Conservation (phyloP, 1,140 invertebrate species). For the Steinernema feltiae region DNA sequence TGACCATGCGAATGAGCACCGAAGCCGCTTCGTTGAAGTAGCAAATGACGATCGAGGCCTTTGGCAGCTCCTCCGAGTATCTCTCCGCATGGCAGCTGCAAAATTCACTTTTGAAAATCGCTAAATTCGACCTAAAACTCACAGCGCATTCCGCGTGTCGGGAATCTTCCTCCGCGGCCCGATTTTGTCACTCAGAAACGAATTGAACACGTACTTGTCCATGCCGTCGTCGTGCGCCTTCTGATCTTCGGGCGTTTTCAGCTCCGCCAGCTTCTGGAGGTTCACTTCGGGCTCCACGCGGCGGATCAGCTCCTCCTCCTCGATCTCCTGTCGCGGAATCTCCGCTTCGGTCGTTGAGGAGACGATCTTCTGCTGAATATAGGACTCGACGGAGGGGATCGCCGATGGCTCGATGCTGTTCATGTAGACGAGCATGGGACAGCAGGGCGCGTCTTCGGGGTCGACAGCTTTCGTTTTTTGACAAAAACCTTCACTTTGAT, state of each 20-base stretch:
- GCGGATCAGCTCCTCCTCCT: not conserved
- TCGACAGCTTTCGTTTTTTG: too few relatives aligned
- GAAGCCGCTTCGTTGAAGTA: conserved; percentile 91
- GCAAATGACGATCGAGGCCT: conserved; percentile 80
- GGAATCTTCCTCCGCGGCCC: conserved; percentile 72
- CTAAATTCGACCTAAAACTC: conserved; percentile 33
- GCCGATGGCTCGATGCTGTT: not conserved
- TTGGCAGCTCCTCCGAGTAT: conserved; percentile 67
- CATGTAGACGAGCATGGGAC: conserved; percentile 12
- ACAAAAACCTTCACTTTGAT: too few relatives aligned
- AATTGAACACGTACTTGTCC: conserved; percentile 81
- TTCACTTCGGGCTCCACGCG: conserved; percentile 22
- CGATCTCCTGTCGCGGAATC: not conserved
- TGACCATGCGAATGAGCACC: conserved; percentile 78
- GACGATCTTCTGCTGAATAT: not conserved
- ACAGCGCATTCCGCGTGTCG: conserved; percentile 78
- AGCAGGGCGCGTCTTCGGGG: too few relatives aligned
- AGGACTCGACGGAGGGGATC: not conserved
- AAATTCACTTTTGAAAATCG: conserved; percentile 47
- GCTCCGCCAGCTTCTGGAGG: conserved; percentile 11
- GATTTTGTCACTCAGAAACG: conserved; percentile 77
- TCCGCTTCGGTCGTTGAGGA: not conserved
- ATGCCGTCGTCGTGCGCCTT: conserved; percentile 72
- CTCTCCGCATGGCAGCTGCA: conserved; percentile 67
- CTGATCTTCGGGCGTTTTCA: conserved; percentile 22